Percentiles rank a stretch among this genome's conserved stretches.
These are phyloP conservation scores for Drosophila neotestacea DNA, from an alignment of 2,888 invertebrate species.

Conservation along the genomic window DNA sequence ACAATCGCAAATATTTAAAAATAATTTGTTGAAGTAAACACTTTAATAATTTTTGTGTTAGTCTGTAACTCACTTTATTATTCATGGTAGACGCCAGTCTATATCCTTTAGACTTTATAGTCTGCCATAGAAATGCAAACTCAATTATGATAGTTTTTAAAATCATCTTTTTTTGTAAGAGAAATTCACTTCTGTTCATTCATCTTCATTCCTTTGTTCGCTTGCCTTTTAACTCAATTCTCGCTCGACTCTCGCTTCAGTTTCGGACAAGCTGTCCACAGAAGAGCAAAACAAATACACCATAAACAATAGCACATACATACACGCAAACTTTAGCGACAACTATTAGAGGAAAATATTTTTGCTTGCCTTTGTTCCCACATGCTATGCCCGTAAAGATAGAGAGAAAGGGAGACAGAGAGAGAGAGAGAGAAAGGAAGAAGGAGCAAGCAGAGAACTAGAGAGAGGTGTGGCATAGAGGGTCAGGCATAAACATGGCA, in stretches of 20 bases:
- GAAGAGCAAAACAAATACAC: constrained; percentile 73
- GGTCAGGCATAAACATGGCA: constrained; percentile 73
- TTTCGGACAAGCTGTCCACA: constrained; percentile 69
- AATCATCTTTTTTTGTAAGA: constrained; percentile 5
- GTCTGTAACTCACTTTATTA: neutral
- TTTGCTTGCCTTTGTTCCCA: constrained; percentile 70
- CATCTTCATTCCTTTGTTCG: constrained; percentile 36
- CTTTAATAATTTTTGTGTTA: neutral
- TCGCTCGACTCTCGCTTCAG: constrained; percentile 61
- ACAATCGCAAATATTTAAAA: neutral
- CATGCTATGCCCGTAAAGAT: constrained; percentile 33
- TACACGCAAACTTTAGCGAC: constrained; percentile 72
- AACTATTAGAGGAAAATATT: constrained; percentile 80
- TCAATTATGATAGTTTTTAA: constrained; percentile 23
- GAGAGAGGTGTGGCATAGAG: constrained; percentile 14
- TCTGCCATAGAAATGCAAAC: neutral
- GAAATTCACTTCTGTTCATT: constrained; percentile 34
- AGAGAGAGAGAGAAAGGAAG: neutral
- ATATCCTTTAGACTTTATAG: neutral
- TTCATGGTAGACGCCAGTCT: neutral
- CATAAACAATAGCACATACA: constrained; percentile 55
- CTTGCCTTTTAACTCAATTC: constrained; percentile 43
- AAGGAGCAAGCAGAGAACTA: neutral
- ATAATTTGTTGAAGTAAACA: neutral
- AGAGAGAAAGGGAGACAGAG: neutral